Evolutionary conservation across 2,113 vertebrate species (phyloP), one percentile per base, ranked within the genome.

Genomic region (Cisticola juncidis): DNA sequence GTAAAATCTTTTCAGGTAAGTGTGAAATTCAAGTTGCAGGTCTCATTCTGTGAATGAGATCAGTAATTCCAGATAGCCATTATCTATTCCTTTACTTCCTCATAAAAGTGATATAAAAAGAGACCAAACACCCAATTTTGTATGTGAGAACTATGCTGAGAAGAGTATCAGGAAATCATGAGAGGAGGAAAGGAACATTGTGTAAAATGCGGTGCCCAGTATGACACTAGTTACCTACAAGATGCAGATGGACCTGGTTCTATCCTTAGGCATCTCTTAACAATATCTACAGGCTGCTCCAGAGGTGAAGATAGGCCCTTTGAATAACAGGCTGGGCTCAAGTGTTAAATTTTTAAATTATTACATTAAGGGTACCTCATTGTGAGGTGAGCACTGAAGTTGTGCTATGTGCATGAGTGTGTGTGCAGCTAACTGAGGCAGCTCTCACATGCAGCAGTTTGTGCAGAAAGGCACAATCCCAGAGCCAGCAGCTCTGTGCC

Each of bases 281-380:
- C 4, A 8, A 3, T 10, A 3, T 26, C 57, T 80, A 29, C 15
- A 56, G 29, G 38, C 15, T 51, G 12, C 36, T 69, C 58, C 58
- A 80, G 40, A 88, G 80, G 29, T 51, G 68, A 68, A 51, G 56
- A 44, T 1, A 76, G 17, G 4, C 25, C n/a, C 26, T 85, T 81
- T 31, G 22, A 81, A n/a, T 58, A 18, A 60, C 0, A 0, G 3
- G 5, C 12, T 38, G 12, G 38, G 8, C 2, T 58, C 6, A 76
- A 64, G 38, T 6, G 9, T 29, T 50, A 54, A 26, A 42, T 54
- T 82, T 92, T 86, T 33, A 72, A 50, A 42, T 45, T 45, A 47
- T 54, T 76, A 7, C 12, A 5, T 50, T 28, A 9, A 50, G 25
- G 2, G 14, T 54, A 57, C 20, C 6, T 95, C 33, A 29, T 29